These are phyloP conservation scores for Leptopilina myrica DNA, from an alignment of 2,888 invertebrate species.

Conservation along the genomic window DNA sequence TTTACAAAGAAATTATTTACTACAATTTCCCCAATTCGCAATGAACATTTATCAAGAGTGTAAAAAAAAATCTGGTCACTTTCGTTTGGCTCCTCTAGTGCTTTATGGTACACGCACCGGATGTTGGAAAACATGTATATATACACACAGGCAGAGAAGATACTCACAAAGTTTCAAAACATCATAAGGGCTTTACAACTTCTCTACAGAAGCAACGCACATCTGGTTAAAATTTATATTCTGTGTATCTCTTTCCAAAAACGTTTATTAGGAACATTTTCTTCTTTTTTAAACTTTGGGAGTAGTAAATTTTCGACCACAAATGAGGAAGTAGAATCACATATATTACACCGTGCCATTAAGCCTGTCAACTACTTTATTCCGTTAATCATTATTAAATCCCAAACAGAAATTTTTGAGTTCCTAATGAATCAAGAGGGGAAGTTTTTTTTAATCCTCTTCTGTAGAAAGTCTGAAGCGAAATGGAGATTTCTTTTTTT, in stretches of 20 bases:
- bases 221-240: slow-evolving; percentile 39
- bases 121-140: slow-evolving; percentile 15
- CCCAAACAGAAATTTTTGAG: not conserved
- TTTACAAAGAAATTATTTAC: no score
- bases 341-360: not conserved
- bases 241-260: not conserved
- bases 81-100: slow-evolving; percentile 9
- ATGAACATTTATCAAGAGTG: no score
- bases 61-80: slow-evolving; percentile 39
- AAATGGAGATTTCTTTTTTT: not conserved
- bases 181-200: slow-evolving; percentile 40
- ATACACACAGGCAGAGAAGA: not conserved
- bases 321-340: slow-evolving; percentile 20
- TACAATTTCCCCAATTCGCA: no score
- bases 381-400: slow-evolving; percentile 26
- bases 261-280: not conserved
- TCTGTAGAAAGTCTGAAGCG: not conserved
- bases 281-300: not conserved
- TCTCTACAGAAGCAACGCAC: slow-evolving; percentile 23
- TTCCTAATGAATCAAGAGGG: not conserved
- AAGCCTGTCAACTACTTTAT: slow-evolving; percentile 20
- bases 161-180: slow-evolving; percentile 36
- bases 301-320: slow-evolving; percentile 32
- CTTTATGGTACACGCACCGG: not conserved
- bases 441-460: not conserved